Evolutionary conservation across 2,113 vertebrate genomes (phyloP), one percentile per base, ranked within the genome.

Genomic region (Eptesicus fuscus): DNA sequence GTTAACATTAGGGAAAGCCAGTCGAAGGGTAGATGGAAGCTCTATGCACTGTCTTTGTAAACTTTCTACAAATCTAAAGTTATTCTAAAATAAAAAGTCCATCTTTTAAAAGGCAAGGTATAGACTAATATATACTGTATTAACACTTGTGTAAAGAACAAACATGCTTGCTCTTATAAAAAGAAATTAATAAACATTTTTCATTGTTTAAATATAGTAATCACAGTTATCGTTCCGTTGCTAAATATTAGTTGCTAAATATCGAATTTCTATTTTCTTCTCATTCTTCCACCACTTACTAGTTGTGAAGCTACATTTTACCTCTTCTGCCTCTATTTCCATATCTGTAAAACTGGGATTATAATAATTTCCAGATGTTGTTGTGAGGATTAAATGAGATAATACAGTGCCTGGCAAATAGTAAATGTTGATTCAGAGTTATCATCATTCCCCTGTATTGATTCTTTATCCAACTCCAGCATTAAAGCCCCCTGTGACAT

Each of bases 211-310:
- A 40, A 91, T 14, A 44, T 49, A 51, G 51, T 40, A 63, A 67
- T 32, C 53, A 90, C 23, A 88, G 40, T 53, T 89, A 51, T 56
- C 73, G 44, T 79, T 92, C 51, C 42, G 28, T 23, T 89, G 56
- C 56, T 67, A 89, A 88, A 56, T 74, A 94, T 56, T 35, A 89
- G 10, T 59, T 94, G n/a, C 79, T 53, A 95, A 91, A 70, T 67
- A 69, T 25, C 51, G 53, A 28, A 70, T 84, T 83, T 92, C 40
- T 90, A 16, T 56, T 85, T 86, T 74, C 40, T 51, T 87, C 40
- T 79, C 35, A 79, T 22, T 86, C 63, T 13, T 37, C 49, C 28
- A 42, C 7, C 17, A 30, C 6, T 53, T 79, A 22, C 13, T 35
- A 28, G 17, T 22, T n/a, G 25, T 44, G 4, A 30, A 69, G 28